Evolutionary conservation across 2,888 invertebrate genomes (phyloP), one percentile per base, ranked within the genome.

Genomic region (Orgyia antiqua): DNA sequence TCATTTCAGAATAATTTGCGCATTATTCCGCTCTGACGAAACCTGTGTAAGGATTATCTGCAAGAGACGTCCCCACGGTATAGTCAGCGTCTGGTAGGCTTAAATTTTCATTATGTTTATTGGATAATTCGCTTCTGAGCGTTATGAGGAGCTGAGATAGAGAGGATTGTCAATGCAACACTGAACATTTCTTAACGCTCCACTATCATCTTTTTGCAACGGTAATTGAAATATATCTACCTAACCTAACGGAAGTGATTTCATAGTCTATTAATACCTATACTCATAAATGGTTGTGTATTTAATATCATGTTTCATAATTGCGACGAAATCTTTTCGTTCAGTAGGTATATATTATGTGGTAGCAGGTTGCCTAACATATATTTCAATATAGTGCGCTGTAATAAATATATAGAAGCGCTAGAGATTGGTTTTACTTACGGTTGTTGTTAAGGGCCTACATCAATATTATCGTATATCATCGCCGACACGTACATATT

Each of bases 81-180:
- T 62, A 67, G 64, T 71, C 71, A 70, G 68, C 74, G 69, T 63
- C 72, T 72, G 68, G 68, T 74, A 73, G 77, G 82, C 82, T 83
- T 83, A 83, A 84, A 83, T 83, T 80, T 83, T 86, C 84, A 84
- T 84, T 82, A 84, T 79, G 79, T 80, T 83, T 83, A 84, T 83
- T 80, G 84, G 79, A 84, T 83, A 82, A 83, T 83, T 76, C 80
- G 69, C 70, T 69, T 68, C 67, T 62, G 60, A 56, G 62, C 64
- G 61, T 76, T 78, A 72, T 79, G 79, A 80, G 72, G 55, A 64
- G 44, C 45, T 35, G 68, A 75, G 83, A 84, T 84, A 84, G 74
- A 70, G 66, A 50, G 76, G 82, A 80, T 83, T 77, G 69, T 75
- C 66, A 63, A 82, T 84, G 84, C 82, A 77, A 84, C 78, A 74